Percentiles rank a stretch among this genome's conserved stretches.
Evolutionary conservation across 2,113 vertebrate genomes (phyloP).

Genomic region (Cyphomyrus discorhynchus): DNA sequence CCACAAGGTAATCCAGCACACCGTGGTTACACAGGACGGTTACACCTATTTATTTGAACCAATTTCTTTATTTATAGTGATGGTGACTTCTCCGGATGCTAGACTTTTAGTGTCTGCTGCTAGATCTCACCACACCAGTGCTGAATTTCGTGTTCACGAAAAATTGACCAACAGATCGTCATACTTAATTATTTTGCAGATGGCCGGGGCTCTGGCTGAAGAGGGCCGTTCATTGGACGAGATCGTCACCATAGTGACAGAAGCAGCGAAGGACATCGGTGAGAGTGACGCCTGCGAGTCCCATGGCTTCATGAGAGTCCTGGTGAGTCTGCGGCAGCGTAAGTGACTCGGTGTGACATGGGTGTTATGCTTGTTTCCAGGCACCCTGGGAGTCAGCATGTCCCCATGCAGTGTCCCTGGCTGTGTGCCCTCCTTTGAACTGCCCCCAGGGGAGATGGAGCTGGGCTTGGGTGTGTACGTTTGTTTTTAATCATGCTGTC

Average conservation of each 20-base stretch:
- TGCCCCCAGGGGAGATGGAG: conserved; percentile 78
- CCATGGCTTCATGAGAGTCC: not conserved
- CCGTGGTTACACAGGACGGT: not conserved
- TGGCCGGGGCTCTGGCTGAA: conserved; percentile 84
- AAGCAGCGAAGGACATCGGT: conserved; percentile 65
- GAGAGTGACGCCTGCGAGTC: conserved; percentile 17
- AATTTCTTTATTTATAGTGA: not conserved
- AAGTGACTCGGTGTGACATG: not conserved
- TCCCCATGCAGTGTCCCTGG: conserved; percentile 88
- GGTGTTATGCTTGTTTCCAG: conserved; percentile 43
- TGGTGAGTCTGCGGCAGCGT: not conserved
- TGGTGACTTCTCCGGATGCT: not conserved
- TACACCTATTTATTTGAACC: not conserved
- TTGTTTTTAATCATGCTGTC: not conserved
- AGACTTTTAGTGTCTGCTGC: not conserved
- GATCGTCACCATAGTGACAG: conserved; percentile 59
- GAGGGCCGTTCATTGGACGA: conserved; percentile 68
- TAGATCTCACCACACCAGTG: not conserved
- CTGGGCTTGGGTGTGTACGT: conserved; percentile 79
- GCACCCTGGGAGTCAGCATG: conserved; percentile 82
- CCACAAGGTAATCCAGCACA: conserved; percentile 70
- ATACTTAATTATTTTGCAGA: conserved; percentile 49
- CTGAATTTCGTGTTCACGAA: not conserved
- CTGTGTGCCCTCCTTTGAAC: conserved; percentile 74
- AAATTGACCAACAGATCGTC: not conserved